Base-by-base conservation (phyloP, 1,140 invertebrate genomes). In the Homalodisca vitripennis region DNA sequence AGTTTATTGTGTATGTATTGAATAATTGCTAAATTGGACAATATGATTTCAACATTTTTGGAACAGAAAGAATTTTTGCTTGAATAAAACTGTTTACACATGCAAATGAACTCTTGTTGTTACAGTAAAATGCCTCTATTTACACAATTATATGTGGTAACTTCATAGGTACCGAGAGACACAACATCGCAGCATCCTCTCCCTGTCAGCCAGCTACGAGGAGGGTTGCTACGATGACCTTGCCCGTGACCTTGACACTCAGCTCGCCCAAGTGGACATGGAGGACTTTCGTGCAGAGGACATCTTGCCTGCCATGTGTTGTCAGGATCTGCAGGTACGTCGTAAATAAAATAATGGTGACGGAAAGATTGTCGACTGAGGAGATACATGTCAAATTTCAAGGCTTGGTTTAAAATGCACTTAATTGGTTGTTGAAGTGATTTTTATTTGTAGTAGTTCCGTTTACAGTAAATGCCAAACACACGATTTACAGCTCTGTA, bases 191-290 rank as follows among this genome's bases (percentile, higher is more conserved):
- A 88, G 93, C 47, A 82, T 93, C 62, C 90, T 89, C 62, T 93
- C 91, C 12, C 83, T 93, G 68, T 91, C 90, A 27, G 88, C 89
- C 69, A 90, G 89, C 2, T 92, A 92, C 77, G 87, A 89, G 74
- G 80, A 90, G 67, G 86, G 88, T 67, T 90, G 90, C 73, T 95
- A 95, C 77, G 92, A 95, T 77, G 92, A 92, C 75, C 80, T 95
- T 71, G 88, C 93, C 46, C 87, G 91, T 76, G 92, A 95, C 78
- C 83, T 95, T 77, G 94, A 97, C 81, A 93, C 92, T 67, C 95
- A 95, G 79, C 84, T 97, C 73, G 94, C 94, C 27, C 92, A 96
- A 81, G 93, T 94, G 32, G 94, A 96, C 79, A 97, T 97, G 90
- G 94, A 97, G 80, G 93, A 92, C 78, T 96, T 95, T 81, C 87